phyloP scores from a whole-genome alignment of 2,888 invertebrate species.

The Ernsta delagoae region DNA sequence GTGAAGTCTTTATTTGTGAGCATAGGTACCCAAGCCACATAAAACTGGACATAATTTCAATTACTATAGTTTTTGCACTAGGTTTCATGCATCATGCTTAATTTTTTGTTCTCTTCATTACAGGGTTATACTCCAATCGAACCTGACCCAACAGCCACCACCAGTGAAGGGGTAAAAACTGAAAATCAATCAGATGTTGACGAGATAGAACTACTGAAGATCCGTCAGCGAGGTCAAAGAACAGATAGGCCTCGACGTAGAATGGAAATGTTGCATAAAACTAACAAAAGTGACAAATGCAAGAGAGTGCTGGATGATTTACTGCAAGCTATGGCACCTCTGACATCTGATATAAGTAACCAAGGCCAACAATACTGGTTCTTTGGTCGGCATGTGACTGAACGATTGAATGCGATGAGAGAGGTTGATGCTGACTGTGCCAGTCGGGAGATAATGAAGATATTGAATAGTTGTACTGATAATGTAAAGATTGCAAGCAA shows the following conservation, averaged over 20 bases:
- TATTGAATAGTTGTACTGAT: conserved; percentile 48
- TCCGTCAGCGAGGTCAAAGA: conserved; percentile 61
- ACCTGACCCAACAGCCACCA: conserved; percentile 40
- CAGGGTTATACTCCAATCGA: conserved; percentile 48
- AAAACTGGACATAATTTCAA: no score
- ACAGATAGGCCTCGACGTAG: conserved; percentile 64
- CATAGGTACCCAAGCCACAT: no score
- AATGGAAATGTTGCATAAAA: conserved; percentile 33
- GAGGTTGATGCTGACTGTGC: conserved; percentile 63
- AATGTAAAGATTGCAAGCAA: conserved; percentile 9
- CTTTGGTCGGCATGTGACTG: conserved; percentile 71
- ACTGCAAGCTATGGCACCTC: conserved; percentile 63
- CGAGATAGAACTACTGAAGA: conserved; percentile 48
- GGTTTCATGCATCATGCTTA: no score
- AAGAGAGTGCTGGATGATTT: conserved; percentile 64
- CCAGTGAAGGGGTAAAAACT: conserved; percentile 54
- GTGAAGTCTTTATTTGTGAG: no score
- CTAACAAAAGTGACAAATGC: conserved; percentile 54
- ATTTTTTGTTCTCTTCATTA: conserved; percentile 33
- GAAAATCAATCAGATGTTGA: conserved; percentile 55
- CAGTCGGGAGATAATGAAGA: conserved; percentile 56
- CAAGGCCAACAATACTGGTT: conserved; percentile 61
- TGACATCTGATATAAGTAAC: conserved; percentile 31
- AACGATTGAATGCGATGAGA: conserved; percentile 65
- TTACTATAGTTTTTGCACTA: no score